Evolutionary conservation across 2,797 vertebrate species (phyloP).

Genomic region (Sebastolobus altivelis): DNA sequence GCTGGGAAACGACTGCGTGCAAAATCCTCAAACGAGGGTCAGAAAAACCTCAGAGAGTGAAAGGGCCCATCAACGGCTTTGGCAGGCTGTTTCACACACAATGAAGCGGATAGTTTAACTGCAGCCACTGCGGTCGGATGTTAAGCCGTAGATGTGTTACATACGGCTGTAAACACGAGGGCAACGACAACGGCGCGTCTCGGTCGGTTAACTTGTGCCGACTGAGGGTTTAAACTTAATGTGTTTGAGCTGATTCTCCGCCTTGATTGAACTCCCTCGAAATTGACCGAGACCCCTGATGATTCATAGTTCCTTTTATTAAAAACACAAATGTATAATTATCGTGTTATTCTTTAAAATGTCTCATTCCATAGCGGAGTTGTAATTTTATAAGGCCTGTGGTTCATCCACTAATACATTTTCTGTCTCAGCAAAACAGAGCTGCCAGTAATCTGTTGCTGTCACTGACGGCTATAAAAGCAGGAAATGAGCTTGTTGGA

Average conservation of each 20-base stretch:
- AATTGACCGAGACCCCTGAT: slow-evolving; percentile 4
- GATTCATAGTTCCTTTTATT: slow-evolving; percentile 20
- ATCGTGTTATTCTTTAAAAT: slow-evolving; percentile 14
- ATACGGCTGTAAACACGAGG: slow-evolving; percentile 41
- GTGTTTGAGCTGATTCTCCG: slow-evolving; percentile 7
- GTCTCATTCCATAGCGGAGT: slow-evolving; percentile 19
- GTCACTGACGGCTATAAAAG: background rate
- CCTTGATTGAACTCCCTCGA: slow-evolving; percentile 14
- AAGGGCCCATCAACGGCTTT: slow-evolving; percentile 37
- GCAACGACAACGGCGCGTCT: slow-evolving; percentile 1
- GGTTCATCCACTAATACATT: background rate
- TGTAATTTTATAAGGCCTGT: slow-evolving; percentile 27
- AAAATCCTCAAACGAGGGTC: slow-evolving; percentile 38
- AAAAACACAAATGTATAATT: slow-evolving; percentile 37
- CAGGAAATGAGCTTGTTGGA: slow-evolving; percentile 20
- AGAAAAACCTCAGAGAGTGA: slow-evolving; percentile 43
- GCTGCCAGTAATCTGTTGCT: slow-evolving; percentile 12
- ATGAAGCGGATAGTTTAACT: slow-evolving; percentile 53
- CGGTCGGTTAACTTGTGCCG: slow-evolving; percentile 2
- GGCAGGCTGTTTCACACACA: slow-evolving; percentile 44
- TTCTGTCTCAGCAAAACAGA: slow-evolving; percentile 12
- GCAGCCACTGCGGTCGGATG: slow-evolving; percentile 51
- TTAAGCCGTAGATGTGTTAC: slow-evolving; percentile 46
- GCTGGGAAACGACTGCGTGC: slow-evolving; percentile 10
- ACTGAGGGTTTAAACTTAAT: slow-evolving; percentile 23